phyloP scores from a whole-genome alignment of 1,140 invertebrate species.

The Paralvinella palmiformis region DNA sequence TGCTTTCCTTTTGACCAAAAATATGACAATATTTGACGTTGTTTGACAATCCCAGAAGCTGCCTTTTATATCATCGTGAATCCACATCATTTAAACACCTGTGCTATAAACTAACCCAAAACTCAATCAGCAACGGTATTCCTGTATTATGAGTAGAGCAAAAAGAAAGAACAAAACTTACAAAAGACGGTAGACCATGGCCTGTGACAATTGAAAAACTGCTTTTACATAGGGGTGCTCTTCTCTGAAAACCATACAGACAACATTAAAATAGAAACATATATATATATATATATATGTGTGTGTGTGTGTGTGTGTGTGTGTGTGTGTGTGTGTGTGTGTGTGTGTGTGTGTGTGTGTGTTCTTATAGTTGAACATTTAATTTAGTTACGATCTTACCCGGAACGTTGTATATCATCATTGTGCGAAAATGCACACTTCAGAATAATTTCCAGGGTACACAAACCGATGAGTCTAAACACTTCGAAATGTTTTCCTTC shows the following conservation, averaged over 20 bases:
- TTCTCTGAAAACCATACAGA: not conserved
- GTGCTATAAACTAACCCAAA: too few species aligned
- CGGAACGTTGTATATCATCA: slow-evolving; percentile 22
- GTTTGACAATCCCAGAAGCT: too few species aligned
- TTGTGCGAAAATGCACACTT: slow-evolving; percentile 35
- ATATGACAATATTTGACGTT: too few species aligned
- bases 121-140: too few species aligned
- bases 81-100: too few species aligned
- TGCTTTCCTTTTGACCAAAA: too few species aligned
- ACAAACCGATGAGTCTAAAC: not conserved
- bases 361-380: too few species aligned
- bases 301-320: not conserved
- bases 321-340: not conserved
- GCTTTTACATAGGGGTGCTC: slow-evolving; percentile 5
- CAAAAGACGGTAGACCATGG: not conserved
- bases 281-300: not conserved
- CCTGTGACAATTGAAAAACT: not conserved
- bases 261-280: too few species aligned
- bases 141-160: too few species aligned
- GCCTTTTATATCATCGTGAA: too few species aligned
- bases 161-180: not conserved
- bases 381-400: too few species aligned
- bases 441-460: slow-evolving; percentile 37
- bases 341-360: not conserved
- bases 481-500: not conserved